Base-by-base conservation (phyloP, 2,113 vertebrate genomes). In the Ahaetulla prasina region DNA sequence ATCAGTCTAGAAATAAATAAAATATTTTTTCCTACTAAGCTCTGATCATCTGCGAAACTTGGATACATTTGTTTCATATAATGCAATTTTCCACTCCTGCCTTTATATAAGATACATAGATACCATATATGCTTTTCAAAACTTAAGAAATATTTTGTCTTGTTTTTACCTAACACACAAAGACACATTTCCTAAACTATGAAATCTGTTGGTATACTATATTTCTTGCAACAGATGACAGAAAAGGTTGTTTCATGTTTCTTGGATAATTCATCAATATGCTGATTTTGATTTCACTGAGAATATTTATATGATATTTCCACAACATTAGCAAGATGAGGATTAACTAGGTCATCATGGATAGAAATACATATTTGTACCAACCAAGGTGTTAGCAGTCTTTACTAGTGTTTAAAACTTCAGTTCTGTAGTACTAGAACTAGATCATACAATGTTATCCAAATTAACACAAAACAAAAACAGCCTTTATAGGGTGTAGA, bases 1-100 rank as follows among this genome's bases (percentile, higher is more conserved):
- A 43, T 94, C 25, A 91, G 47, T 20, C 91, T 92, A 93, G 60
- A 91, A 95, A 95, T 94, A 68, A 68, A 68, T 16, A 68, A 68
- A 30, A 88, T 49, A 27, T 55, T 27, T 53, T 22, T 30, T 87
- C 55, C 5, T 91, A 94, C 16, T 88, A 80, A 80, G 55, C 74
- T 35, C 53, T 89, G 85, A 53, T 89, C 91, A 63, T 2, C 3
- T 0, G 90, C 85, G 49, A 52, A 91, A 91, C 91, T 92, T 54
- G 54, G 30, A 87, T 63, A 47, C 14, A 25, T 5, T 27, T 89
- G 89, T 92, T 93, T 93, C 47, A 35, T 49, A 88, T 90, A 55
- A 94, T 94, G 80, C 22, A 39, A 35, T 22, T 89, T 95, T 88
- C 89, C 91, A 14, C 92, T 35, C 22, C 30, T 9, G 84, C 89